phyloP scores from a whole-genome alignment of 1,140 invertebrate species.

The Pomacea maculata region DNA sequence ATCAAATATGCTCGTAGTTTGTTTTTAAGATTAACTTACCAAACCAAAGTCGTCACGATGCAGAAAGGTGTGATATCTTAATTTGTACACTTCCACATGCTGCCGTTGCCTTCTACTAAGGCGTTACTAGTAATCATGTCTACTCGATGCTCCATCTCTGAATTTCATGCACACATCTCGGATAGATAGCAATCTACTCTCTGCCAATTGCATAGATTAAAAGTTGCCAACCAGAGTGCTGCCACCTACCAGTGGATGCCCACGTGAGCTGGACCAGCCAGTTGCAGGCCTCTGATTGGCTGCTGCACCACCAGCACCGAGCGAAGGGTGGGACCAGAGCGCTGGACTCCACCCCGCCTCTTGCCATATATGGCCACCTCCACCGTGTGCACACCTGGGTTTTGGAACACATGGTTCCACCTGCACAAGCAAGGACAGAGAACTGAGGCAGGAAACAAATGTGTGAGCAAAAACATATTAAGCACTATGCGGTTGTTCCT shows the following conservation, averaged over 20 bases:
- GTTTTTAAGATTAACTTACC: no score
- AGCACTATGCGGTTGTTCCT: not conserved
- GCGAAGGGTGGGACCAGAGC: constrained; percentile 6
- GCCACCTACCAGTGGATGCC: constrained; percentile 32
- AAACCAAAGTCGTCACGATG: no score
- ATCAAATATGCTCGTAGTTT: no score
- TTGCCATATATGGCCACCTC: constrained; percentile 24
- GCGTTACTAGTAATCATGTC: no score
- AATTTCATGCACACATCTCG: no score
- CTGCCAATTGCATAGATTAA: constrained; percentile 1
- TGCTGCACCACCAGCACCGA: constrained; percentile 30
- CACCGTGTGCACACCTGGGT: constrained; percentile 12
- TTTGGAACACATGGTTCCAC: constrained; percentile 23
- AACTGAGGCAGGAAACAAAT: constrained; percentile 1
- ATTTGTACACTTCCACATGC: no score
- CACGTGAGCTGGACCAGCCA: constrained; percentile 27
- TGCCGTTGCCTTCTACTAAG: no score
- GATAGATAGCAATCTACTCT: constrained; percentile 9
- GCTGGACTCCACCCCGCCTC: not conserved
- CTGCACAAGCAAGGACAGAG: constrained; percentile 8
- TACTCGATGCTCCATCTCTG: no score
- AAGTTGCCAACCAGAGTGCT: not conserved
- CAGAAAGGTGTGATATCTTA: no score
- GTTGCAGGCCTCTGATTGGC: constrained; percentile 31
- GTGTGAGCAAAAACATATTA: not conserved